These are phyloP conservation scores for Zonitis immaculata DNA, from an alignment of 2,888 invertebrate genomes.

Conservation along the genomic window DNA sequence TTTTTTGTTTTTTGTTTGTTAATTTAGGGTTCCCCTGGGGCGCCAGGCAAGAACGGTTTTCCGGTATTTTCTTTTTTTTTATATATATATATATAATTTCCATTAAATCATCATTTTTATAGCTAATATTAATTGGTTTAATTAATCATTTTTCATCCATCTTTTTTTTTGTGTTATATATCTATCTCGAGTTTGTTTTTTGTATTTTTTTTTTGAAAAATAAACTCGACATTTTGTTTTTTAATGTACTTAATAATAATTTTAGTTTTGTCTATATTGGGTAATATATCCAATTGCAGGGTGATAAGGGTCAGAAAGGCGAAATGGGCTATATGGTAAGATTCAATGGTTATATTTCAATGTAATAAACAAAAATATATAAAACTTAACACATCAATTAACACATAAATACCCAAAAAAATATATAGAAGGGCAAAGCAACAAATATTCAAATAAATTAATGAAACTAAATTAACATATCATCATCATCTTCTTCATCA, in stretches of 20 bases:
- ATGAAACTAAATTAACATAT: not conserved
- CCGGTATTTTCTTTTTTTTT: conserved; percentile 68
- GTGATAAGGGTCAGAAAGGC: conserved; percentile 69
- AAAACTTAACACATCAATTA: conserved; percentile 25
- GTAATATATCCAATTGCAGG: conserved; percentile 53
- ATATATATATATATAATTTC: conserved; percentile 38
- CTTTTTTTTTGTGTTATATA: not conserved
- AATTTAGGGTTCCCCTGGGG: conserved; percentile 72
- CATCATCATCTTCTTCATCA: conserved; percentile 4
- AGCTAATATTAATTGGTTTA: conserved; percentile 38
- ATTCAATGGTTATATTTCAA: conserved; percentile 30
- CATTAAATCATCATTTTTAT: conserved; percentile 23
- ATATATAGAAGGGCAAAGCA: not conserved
- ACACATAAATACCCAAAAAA: too few species aligned
- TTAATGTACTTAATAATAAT: not conserved
- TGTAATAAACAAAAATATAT: conserved; percentile 20
- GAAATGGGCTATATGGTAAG: conserved; percentile 73
- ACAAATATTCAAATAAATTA: not conserved
- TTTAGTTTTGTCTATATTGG: conserved; percentile 8
- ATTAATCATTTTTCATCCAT: too few species aligned
- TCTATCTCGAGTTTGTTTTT: not conserved
- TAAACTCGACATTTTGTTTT: too few species aligned
- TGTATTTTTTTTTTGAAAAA: too few species aligned
- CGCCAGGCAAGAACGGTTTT: conserved; percentile 84
- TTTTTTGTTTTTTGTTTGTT: too few species aligned